A percentile compares a stretch with the other conserved stretches of the same genome.
Conservation (phyloP, 2,888 invertebrate genomes). For the Drosophila mettleri region DNA sequence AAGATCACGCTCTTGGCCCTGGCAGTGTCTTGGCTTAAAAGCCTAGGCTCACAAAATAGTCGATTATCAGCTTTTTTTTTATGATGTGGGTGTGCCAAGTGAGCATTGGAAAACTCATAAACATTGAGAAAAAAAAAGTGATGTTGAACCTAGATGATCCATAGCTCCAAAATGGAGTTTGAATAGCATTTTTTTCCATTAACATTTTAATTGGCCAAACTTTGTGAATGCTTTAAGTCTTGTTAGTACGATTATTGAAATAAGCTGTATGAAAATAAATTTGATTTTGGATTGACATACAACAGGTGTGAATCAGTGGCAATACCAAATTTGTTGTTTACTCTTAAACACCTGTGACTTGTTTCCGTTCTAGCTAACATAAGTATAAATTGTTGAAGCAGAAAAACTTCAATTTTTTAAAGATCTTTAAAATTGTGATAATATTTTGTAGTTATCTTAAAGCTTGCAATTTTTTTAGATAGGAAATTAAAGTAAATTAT, state of each 20-base stretch:
- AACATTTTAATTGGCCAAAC: background rate
- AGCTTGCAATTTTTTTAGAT: too few species aligned
- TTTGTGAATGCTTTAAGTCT: background rate
- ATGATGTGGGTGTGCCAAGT: constrained; percentile 50
- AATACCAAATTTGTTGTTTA: background rate
- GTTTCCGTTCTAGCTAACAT: background rate
- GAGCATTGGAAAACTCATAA: constrained; percentile 24
- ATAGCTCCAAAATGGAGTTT: background rate
- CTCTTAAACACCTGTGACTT: background rate
- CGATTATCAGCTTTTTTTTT: constrained; percentile 32
- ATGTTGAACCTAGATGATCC: constrained; percentile 16
- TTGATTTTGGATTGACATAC: background rate
- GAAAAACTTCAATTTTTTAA: too few species aligned
- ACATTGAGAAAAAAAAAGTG: background rate
- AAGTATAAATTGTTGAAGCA: background rate
- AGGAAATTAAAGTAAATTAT: too few species aligned
- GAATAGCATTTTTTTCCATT: background rate
- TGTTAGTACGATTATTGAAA: background rate
- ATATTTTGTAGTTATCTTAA: background rate
- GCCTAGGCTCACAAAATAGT: constrained; percentile 39
- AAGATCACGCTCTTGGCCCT: constrained; percentile 71
- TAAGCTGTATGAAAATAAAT: too few species aligned
- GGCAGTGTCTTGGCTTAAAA: constrained; percentile 66
- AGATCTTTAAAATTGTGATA: background rate
- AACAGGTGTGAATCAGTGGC: background rate